Base-by-base conservation (phyloP, 2,888 invertebrate genomes). In the Philhelius pedissequus region DNA sequence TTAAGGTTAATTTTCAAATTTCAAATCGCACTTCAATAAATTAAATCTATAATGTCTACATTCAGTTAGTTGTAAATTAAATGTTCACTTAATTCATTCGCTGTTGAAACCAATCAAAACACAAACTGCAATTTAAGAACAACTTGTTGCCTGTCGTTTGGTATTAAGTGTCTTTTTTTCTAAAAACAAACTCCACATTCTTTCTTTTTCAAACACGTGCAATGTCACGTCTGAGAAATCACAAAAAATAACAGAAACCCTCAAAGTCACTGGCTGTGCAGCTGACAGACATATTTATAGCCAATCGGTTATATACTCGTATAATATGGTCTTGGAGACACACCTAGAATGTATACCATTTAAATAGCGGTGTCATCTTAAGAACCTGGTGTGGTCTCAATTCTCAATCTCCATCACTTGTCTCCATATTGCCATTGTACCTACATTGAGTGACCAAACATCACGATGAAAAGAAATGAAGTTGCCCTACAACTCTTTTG, bases 301-400 rank as follows among this genome's bases (percentile, higher is more conserved):
- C 32, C 79, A 75, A 80, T 80, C 80, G 70, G 80, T 80, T 80
- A 79, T 84, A 54, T 84, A n/a, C n/a, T n/a, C n/a, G n/a, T n/a
- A n/a, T n/a, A n/a, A n/a, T n/a, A 80, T 80, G 84, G 84, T 80
- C 80, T 80, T 71, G 84, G 43, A 38, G 80, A 71, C 84, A 76
- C 84, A 84, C 84, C 84, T 84, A 66, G 84, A 71, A 74, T 75
- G 68, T 20, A 32, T 58, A 40, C 66, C 74, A 75, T 71, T 80
- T 76, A 75, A 75, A 84, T 71, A 68, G 84, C 84, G 84, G 84
- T 84, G 75, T 84, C 84, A 84, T 84, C 84, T 76, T 75, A 80
- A 68, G 71, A 75, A 76, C 75, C 22, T 64, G 70, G 84, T 84
- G 83, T 84, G 84, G 84, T 80, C 84, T 76, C 68, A 80, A 84